These are phyloP conservation scores for Carlito syrichta DNA, from an alignment of 2,113 vertebrate species.

Conservation along the genomic window DNA sequence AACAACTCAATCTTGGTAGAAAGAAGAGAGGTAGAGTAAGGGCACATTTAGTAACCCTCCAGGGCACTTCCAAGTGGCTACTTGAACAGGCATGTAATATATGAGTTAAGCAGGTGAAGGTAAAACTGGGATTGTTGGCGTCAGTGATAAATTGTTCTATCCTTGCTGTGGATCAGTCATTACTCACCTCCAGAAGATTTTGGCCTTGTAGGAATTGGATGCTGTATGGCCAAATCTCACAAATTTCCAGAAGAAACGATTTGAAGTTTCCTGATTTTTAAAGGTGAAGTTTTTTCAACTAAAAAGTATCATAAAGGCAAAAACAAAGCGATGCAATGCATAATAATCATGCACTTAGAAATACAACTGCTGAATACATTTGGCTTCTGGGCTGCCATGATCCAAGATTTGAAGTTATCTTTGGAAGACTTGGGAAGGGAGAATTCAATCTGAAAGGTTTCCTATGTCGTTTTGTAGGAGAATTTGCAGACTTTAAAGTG, in stretches of 20 bases:
- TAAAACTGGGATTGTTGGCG: not conserved
- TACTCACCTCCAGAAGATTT: not conserved
- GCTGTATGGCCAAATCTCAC: not conserved
- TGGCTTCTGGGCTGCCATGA: not conserved
- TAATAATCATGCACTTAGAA: not conserved
- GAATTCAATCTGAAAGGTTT: not conserved
- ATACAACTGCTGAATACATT: not conserved
- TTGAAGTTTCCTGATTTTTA: not conserved
- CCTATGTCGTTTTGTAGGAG: not conserved
- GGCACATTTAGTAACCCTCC: not conserved
- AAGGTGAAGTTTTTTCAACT: not conserved
- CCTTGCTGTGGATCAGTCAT: not conserved
- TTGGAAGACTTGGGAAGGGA: not conserved
- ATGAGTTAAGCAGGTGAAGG: not conserved
- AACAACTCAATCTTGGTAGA: not conserved
- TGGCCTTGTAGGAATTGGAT: not conserved
- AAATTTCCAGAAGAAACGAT: not conserved
- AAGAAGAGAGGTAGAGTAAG: not conserved
- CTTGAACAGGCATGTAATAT: not conserved
- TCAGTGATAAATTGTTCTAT: not conserved
- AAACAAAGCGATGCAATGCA: not conserved
- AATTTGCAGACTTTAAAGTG: not conserved
- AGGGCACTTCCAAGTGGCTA: not conserved
- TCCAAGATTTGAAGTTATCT: not conserved
- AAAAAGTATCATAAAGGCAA: not conserved